phyloP scores from a whole-genome alignment of 2,797 vertebrate species.

The Enteromius treurensis region DNA sequence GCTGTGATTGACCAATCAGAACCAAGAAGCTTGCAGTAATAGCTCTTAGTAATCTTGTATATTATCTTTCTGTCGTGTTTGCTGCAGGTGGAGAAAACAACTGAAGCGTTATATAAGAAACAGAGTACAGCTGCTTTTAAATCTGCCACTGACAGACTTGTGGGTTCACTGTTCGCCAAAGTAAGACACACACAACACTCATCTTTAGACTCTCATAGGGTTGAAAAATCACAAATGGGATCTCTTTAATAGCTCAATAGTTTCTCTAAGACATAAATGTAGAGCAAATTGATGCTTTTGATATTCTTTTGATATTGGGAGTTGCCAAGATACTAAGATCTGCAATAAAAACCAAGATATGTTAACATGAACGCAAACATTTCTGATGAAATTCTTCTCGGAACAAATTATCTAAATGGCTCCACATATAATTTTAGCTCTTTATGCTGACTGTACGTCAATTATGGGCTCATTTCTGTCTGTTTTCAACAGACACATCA shows the following conservation, averaged over 20 bases:
- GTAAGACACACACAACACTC: slow-evolving; percentile 62
- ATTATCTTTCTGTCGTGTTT: slow-evolving; percentile 43
- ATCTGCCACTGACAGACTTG: slow-evolving; percentile 69
- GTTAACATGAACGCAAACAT: neutral
- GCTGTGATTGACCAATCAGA: neutral
- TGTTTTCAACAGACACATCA: neutral
- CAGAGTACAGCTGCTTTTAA: slow-evolving; percentile 70
- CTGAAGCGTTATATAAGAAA: slow-evolving; percentile 69
- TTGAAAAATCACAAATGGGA: neutral
- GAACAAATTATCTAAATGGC: neutral
- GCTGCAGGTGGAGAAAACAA: slow-evolving; percentile 66
- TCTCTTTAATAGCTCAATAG: neutral
- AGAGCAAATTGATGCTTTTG: neutral
- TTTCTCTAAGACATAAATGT: slow-evolving; percentile 9
- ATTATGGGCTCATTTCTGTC: neutral
- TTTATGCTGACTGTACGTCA: neutral
- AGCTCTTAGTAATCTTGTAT: neutral
- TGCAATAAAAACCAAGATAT: neutral
- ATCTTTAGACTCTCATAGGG: neutral
- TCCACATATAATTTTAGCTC: neutral
- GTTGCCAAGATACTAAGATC: neutral
- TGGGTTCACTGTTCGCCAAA: slow-evolving; percentile 60
- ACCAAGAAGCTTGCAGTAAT: neutral
- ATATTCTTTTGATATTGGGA: neutral
- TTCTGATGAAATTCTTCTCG: neutral